Conservation (phyloP, 2,797 vertebrate species). For the Karalla daura region DNA sequence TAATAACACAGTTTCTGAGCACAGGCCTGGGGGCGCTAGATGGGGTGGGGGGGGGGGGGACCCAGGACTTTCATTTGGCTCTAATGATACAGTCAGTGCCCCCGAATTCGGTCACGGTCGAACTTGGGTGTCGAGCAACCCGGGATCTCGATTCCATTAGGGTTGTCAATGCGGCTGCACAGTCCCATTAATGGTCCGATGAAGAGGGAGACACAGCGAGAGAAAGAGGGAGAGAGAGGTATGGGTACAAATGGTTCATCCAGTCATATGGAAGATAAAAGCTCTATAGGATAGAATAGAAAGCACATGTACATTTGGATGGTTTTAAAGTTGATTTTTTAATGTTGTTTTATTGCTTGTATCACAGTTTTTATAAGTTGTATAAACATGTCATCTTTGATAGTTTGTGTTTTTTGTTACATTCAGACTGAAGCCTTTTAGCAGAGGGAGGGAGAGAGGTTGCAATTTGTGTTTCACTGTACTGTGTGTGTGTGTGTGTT, state of each 20-base stretch:
- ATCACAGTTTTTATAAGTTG: too few relatives aligned
- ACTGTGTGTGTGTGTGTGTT: not conserved
- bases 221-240: not conserved
- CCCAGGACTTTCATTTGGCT: too few relatives aligned
- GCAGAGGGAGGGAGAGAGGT: not conserved
- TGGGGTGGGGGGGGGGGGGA: too few relatives aligned
- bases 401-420: too few relatives aligned
- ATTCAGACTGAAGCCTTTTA: too few relatives aligned
- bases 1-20: slow-evolving; percentile 22
- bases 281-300: too few relatives aligned
- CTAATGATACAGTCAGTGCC: slow-evolving; percentile 39
- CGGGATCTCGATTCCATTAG: slow-evolving; percentile 63
- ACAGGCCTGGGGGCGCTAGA: slow-evolving; percentile 9
- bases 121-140: slow-evolving; percentile 52
- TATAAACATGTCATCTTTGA: too few relatives aligned
- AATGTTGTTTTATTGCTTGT: not conserved
- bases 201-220: slow-evolving; percentile 23
- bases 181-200: slow-evolving; percentile 51
- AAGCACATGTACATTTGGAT: too few relatives aligned
- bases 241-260: too few relatives aligned
- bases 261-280: too few relatives aligned
- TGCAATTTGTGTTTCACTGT: slow-evolving; percentile 1
- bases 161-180: slow-evolving; percentile 38
- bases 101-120: slow-evolving; percentile 30
- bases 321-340: too few relatives aligned